Base-by-base conservation (phyloP, 2,113 vertebrate genomes). In the Pelvicachromis taeniatus region DNA sequence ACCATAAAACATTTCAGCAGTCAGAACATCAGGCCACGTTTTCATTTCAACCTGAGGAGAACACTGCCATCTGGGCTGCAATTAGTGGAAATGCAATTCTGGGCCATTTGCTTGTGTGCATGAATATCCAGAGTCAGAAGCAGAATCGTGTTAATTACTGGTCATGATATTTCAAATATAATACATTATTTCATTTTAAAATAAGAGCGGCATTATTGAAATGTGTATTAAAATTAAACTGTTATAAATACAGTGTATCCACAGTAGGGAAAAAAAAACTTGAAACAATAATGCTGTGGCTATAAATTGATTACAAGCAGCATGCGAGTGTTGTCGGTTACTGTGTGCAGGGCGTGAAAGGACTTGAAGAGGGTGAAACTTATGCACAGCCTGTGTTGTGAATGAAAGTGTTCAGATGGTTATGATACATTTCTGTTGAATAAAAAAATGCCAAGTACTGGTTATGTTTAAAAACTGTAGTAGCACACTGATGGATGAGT, bases 21-120 rank as follows among this genome's bases (percentile, higher is more conserved):
- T 83, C 83, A 77, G 55, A 84, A 77, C 17, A 78, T 78, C 81
- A 55, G 29, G 65, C 91, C 77, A 87, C 80, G 48, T 70, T 81
- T 85, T 53, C 54, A 56, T 83, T 80, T 75, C 85, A 91, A 80
- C 59, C 82, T 81, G 93, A 93, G 85, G 95, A 92, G 91, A 95
- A 96, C 90, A 94, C 93, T 95, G 94, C 93, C 95, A 96, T 93
- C 95, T 96, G 92, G 89, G 85, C 61, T 40, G 11, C 79, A 80
- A 88, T 45, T 58, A 54, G 61, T 73, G 89, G 90, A 92, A 95
- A 78, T 93, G 91, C 93, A 95, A 61, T 40, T 48, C 56, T 73
- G 4, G 75, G 2, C n/a, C 31, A 10, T 73, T 48, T 8, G n/a
- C 58, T 48, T 79, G 29, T 80, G 48, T 10, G 75, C 70, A 84